Evolutionary conservation across 2,113 vertebrate species (phyloP).

Genomic region (Cryptotis parvus): DNA sequence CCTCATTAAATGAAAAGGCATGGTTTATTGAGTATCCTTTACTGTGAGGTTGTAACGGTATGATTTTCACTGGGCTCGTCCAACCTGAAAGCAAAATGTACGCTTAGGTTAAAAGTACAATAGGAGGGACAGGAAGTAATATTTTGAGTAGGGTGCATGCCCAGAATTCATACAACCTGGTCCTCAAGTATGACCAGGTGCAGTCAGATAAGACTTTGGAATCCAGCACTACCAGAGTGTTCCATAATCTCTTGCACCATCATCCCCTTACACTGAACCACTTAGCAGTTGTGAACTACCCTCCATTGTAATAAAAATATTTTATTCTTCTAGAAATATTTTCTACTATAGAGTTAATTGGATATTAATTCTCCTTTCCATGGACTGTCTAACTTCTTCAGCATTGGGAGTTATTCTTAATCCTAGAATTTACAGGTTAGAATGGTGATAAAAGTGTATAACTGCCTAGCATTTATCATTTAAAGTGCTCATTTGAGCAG

Average conservation of each 20-base stretch:
- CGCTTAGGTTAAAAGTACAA: neutral
- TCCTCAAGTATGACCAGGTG: too few relatives aligned
- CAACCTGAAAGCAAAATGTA: constrained; percentile 80
- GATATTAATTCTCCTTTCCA: neutral
- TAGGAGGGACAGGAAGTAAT: too few relatives aligned
- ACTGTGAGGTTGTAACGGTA: constrained; percentile 2
- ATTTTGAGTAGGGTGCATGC: too few relatives aligned
- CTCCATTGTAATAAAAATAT: too few relatives aligned
- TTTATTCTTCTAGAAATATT: neutral
- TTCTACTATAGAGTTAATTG: neutral
- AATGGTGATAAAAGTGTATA: neutral
- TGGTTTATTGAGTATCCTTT: constrained; percentile 5
- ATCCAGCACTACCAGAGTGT: too few relatives aligned
- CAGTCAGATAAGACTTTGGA: too few relatives aligned
- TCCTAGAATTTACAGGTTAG: neutral
- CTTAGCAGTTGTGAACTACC: too few relatives aligned
- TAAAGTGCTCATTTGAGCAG: neutral
- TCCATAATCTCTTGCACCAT: too few relatives aligned
- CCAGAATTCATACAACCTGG: too few relatives aligned
- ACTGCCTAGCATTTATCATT: neutral
- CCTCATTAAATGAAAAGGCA: constrained; percentile 63
- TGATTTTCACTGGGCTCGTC: constrained; percentile 78
- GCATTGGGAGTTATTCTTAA: neutral
- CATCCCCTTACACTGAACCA: too few relatives aligned
- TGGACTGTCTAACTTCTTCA: neutral